A percentile compares a stretch with the other conserved stretches of the same genome.
phyloP scores from a whole-genome alignment of 1,140 invertebrate genomes.

The Magallana gigas region DNA sequence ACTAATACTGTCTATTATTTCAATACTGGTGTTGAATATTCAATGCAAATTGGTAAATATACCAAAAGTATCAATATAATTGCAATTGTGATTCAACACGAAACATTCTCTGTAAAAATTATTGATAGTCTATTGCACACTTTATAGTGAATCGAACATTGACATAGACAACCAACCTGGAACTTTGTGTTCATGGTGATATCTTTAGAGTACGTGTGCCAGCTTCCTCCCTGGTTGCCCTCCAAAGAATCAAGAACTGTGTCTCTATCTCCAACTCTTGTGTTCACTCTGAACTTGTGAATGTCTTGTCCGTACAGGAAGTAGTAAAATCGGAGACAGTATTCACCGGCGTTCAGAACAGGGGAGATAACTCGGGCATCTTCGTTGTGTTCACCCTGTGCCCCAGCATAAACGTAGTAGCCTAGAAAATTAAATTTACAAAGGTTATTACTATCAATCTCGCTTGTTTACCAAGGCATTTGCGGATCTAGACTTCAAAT shows the following conservation, averaged over 20 bases:
- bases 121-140: too few relatives aligned
- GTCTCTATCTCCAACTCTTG: constrained; percentile 39
- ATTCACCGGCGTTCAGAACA: constrained; percentile 44
- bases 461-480: too few relatives aligned
- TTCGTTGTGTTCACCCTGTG: constrained; percentile 47
- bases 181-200: constrained; percentile 47
- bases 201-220: constrained; percentile 46
- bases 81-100: too few relatives aligned
- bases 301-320: constrained; percentile 53
- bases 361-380: constrained; percentile 49
- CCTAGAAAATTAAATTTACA: not conserved
- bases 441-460: too few relatives aligned
- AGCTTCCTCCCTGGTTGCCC: constrained; percentile 51
- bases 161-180: constrained; percentile 40
- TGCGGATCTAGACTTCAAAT: too few relatives aligned
- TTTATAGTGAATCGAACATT: too few relatives aligned
- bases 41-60: too few relatives aligned
- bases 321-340: constrained; percentile 58
- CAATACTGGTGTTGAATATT: too few relatives aligned
- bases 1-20: too few relatives aligned
- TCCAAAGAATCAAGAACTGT: constrained; percentile 49
- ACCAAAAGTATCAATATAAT: too few relatives aligned
- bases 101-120: too few relatives aligned
- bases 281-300: constrained; percentile 43
- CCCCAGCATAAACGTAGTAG: constrained; percentile 50